Conservation (phyloP, 2,888 invertebrate genomes). For the Lottia gigantea region DNA sequence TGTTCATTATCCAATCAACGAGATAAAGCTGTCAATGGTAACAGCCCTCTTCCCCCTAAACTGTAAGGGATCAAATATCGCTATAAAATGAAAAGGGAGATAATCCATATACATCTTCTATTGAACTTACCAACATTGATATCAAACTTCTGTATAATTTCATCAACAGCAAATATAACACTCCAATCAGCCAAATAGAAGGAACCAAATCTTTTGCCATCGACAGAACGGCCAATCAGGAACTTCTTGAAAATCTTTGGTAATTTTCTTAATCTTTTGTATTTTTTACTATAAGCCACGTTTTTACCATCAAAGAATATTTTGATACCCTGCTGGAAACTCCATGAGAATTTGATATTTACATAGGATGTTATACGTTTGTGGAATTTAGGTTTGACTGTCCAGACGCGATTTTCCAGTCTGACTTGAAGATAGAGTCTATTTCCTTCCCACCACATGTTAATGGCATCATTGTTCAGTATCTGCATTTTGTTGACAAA, state of each 20-base stretch:
- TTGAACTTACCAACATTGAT: slow-evolving; percentile 29
- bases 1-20: too few relatives aligned
- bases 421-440: slow-evolving; percentile 30
- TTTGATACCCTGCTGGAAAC: slow-evolving; percentile 28
- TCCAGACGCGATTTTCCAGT: slow-evolving; percentile 31
- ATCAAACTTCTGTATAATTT: slow-evolving; percentile 23
- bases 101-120: background rate
- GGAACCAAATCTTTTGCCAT: slow-evolving; percentile 17
- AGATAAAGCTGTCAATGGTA: too few relatives aligned
- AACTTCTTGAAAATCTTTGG: slow-evolving; percentile 8
- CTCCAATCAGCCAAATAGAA: slow-evolving; percentile 32
- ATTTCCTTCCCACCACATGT: slow-evolving; percentile 32
- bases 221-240: slow-evolving; percentile 20
- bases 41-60: too few relatives aligned
- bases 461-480: slow-evolving; percentile 32
- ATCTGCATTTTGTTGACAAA: slow-evolving; percentile 29
- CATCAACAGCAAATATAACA: slow-evolving; percentile 29
- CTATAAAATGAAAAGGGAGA: too few relatives aligned
- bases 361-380: slow-evolving; percentile 20
- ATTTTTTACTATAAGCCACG: slow-evolving; percentile 7
- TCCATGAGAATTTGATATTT: slow-evolving; percentile 37
- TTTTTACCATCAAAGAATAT: slow-evolving; percentile 28
- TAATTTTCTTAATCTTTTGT: slow-evolving; percentile 3
- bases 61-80: too few relatives aligned
- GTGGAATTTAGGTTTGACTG: slow-evolving; percentile 22